phyloP scores from a whole-genome alignment of 1,140 invertebrate genomes.

The Drosophila asahinai region DNA sequence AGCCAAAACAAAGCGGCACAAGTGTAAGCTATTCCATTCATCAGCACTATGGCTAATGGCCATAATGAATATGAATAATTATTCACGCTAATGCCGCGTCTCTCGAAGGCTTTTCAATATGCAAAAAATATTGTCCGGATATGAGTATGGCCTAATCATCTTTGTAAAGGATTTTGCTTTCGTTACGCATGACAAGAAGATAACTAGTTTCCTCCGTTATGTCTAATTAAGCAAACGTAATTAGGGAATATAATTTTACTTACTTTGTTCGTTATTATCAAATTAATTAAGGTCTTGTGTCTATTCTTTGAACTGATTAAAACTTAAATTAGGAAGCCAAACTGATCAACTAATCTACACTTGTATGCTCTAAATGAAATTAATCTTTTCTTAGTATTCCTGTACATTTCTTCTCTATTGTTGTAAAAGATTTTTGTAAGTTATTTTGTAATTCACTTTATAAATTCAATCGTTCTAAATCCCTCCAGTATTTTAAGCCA shows the following conservation, averaged over 20 bases:
- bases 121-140: conserved; percentile 43
- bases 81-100: conserved; percentile 19
- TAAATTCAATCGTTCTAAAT: neutral
- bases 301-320: neutral
- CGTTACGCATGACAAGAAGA: conserved; percentile 12
- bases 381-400: too few relatives aligned
- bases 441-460: neutral
- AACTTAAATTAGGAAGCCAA: neutral
- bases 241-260: neutral
- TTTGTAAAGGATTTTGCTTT: neutral
- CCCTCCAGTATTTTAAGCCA: neutral
- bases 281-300: neutral
- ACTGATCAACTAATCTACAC: neutral
- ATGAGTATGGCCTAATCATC: conserved; percentile 26
- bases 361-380: too few relatives aligned
- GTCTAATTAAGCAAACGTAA: conserved; percentile 1
- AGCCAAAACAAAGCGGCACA: conserved; percentile 19
- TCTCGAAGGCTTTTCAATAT: conserved; percentile 47
- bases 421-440: too few relatives aligned
- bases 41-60: conserved; percentile 39
- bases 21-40: conserved; percentile 49
- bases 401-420: too few relatives aligned
- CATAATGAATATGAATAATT: conserved; percentile 60
- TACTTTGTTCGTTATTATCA: neutral
- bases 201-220: neutral